Conservation (phyloP, 2,113 vertebrate genomes). For the Rousettus leschenaultii region DNA sequence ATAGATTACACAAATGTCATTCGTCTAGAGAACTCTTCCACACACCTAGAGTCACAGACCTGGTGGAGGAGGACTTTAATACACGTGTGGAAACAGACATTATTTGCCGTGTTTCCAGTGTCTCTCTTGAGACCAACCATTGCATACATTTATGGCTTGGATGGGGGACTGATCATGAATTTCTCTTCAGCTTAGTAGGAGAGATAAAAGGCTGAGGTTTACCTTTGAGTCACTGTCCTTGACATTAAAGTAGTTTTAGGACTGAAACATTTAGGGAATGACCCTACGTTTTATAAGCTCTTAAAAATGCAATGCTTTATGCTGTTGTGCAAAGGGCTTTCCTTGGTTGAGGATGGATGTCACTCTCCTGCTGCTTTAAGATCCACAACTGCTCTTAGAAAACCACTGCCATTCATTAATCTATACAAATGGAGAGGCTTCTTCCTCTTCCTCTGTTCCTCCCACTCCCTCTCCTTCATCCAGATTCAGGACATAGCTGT, state of each 20-base stretch:
- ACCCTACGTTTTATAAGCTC: background rate
- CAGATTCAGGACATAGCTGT: background rate
- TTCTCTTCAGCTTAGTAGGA: slow-evolving; percentile 49
- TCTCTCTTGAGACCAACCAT: background rate
- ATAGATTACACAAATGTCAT: no score
- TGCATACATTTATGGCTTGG: background rate
- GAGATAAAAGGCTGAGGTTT: slow-evolving; percentile 71
- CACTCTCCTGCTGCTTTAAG: background rate
- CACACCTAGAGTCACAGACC: background rate
- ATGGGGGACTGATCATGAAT: slow-evolving; percentile 38
- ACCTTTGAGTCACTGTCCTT: slow-evolving; percentile 56
- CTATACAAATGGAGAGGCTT: background rate
- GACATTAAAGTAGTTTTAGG: slow-evolving; percentile 47
- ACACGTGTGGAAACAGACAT: background rate
- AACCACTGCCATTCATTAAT: background rate
- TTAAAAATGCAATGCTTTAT: background rate
- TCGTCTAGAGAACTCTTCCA: background rate
- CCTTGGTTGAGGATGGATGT: background rate
- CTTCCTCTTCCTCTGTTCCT: background rate
- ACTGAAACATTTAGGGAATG: background rate
- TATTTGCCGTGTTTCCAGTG: background rate
- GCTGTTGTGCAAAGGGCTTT: background rate
- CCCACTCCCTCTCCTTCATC: background rate
- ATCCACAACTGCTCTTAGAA: background rate
- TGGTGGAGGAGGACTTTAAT: background rate